Evolutionary conservation across 1,140 invertebrate species (phyloP), one percentile per base, ranked within the genome.

Genomic region (Nixonia krombeini): DNA sequence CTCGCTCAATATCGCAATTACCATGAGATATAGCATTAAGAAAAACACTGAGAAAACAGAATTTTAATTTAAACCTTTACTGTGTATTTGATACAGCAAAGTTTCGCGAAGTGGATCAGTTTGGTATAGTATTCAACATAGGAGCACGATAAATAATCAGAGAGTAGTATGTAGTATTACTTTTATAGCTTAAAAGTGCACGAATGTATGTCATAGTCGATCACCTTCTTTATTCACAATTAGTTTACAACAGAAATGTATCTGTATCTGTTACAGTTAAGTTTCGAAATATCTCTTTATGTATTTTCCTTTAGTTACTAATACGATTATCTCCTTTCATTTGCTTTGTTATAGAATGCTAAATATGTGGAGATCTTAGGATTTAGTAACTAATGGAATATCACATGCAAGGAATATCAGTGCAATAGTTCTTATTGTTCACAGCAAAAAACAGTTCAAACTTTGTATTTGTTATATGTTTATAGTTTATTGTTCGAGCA

Each of bases 361-460:
- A n/a, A n/a, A n/a, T n/a, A n/a, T n/a, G n/a, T n/a, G n/a, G n/a
- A n/a, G n/a, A n/a, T n/a, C n/a, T n/a, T n/a, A n/a, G n/a, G n/a
- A n/a, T n/a, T n/a, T n/a, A n/a, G n/a, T n/a, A n/a, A n/a, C n/a
- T n/a, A n/a, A n/a, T n/a, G n/a, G n/a, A n/a, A n/a, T n/a, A n/a
- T n/a, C n/a, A n/a, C n/a, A n/a, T n/a, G n/a, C 33, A 35, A 35
- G 13, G 12, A 35, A 35, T 35, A 10, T 21, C 21, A 15, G n/a
- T 12, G 1, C 0, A 35, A 15, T 0, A 10, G 6, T 6, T 10
- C 10, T 35, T 35, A 10, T 35, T 15, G 2, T 12, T 12, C n/a
- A 10, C 10, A 12, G 10, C 1, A 37, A n/a, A 5, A 17, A 9
- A 33, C 33, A 33, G 40, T 10, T 76, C 47, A 42, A n/a, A n/a